A percentile compares a stretch with the other conserved stretches of the same genome.
phyloP scores from a whole-genome alignment of 2,797 vertebrate genomes.

The Chiloscyllium punctatum region DNA sequence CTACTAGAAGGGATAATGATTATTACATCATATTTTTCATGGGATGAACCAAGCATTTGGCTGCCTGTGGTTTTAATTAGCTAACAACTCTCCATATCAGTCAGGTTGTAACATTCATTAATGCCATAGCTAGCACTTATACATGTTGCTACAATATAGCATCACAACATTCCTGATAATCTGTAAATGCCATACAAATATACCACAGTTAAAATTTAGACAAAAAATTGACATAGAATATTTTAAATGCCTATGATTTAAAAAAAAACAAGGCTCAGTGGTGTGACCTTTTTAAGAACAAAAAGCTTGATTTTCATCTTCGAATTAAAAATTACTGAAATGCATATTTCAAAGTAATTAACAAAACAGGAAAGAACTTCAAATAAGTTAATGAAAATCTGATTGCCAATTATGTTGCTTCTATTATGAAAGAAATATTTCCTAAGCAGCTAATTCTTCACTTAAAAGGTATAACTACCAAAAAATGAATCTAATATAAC shows the following conservation, averaged over 20 bases:
- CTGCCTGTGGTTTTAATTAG: constrained; percentile 23
- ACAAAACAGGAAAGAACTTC: neutral
- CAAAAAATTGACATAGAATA: neutral
- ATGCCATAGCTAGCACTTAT: neutral
- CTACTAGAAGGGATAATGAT: neutral
- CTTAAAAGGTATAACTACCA: neutral
- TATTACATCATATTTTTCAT: neutral
- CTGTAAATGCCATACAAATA: neutral
- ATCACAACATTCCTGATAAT: neutral
- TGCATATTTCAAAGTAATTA: neutral
- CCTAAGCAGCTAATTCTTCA: neutral
- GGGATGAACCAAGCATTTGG: neutral
- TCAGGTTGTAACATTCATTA: constrained; percentile 12
- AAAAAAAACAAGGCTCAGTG: neutral
- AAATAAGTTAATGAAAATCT: neutral
- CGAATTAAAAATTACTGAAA: neutral
- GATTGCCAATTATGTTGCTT: neutral
- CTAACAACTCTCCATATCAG: neutral
- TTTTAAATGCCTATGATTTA: neutral
- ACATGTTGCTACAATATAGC: neutral
- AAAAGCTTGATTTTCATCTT: neutral
- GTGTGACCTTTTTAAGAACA: neutral
- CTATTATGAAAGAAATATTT: neutral
- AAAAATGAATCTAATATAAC: neutral
- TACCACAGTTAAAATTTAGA: neutral